Evolutionary conservation across 2,888 invertebrate species (phyloP).

Genomic region (Scrobipalpa costella): DNA sequence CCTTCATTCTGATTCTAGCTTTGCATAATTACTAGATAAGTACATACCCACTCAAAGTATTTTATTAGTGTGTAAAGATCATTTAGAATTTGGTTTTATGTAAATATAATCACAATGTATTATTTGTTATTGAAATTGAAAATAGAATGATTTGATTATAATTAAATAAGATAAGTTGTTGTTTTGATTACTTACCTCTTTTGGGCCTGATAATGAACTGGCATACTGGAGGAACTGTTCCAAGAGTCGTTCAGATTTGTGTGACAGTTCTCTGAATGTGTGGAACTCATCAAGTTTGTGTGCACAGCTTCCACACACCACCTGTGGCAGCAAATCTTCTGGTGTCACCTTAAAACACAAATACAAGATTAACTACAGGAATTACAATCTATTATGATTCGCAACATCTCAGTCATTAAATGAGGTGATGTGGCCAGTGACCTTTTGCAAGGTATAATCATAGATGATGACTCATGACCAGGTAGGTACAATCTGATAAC

Average conservation of each 20-base stretch:
- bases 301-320: conserved; percentile 89
- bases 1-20: conserved; percentile 60
- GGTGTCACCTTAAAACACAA: conserved; percentile 84
- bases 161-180: conserved; percentile 31
- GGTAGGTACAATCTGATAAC: conserved; percentile 57
- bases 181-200: conserved; percentile 78
- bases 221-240: conserved; percentile 88
- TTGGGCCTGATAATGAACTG: conserved; percentile 83
- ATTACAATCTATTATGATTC: conserved; percentile 42
- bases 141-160: no score
- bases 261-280: conserved; percentile 88
- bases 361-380: conserved; percentile 43
- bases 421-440: conserved; percentile 71
- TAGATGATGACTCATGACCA: conserved; percentile 69
- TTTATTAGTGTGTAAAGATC: background rate
- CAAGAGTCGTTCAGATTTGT: conserved; percentile 87
- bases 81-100: conserved; percentile 10
- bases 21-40: conserved; percentile 50
- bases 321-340: conserved; percentile 87
- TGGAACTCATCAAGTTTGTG: conserved; percentile 88
- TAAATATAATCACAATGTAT: conserved; percentile 6
- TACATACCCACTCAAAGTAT: conserved; percentile 17
- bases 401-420: conserved; percentile 55
- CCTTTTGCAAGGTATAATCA: conserved; percentile 71
- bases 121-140: conserved; percentile 11